Percentiles rank a stretch among this genome's conserved stretches.
These are phyloP conservation scores for Vidua macroura DNA, from an alignment of 2,113 vertebrate species.

Conservation along the genomic window DNA sequence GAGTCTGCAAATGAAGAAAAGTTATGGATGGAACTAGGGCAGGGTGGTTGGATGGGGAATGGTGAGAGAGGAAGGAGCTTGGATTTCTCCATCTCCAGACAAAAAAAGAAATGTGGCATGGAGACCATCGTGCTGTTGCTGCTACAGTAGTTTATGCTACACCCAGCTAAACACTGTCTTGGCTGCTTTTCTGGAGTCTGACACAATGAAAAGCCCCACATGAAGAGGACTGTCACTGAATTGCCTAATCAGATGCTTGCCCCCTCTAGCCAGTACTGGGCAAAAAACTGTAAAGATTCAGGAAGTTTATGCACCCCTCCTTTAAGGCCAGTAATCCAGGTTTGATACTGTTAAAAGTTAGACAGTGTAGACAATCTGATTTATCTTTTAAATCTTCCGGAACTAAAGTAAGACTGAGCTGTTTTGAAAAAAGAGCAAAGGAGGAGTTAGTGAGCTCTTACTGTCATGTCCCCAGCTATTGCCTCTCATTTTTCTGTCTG, in stretches of 20 bases:
- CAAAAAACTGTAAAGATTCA: not conserved
- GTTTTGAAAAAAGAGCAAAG: not conserved
- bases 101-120: not conserved
- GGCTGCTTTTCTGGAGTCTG: not conserved
- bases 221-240: not conserved
- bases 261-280: not conserved
- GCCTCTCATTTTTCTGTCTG: not conserved
- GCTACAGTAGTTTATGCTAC: not conserved
- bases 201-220: not conserved
- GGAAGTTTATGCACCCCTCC: not conserved
- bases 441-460: not conserved
- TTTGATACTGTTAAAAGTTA: not conserved
- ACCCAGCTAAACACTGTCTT: not conserved
- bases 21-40: not conserved
- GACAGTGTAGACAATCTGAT: not conserved
- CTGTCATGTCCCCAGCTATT: not conserved
- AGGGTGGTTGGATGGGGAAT: rapidly evolving
- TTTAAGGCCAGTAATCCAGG: not conserved
- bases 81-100: not conserved
- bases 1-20: not conserved
- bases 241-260: not conserved
- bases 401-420: not conserved
- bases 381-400: not conserved
- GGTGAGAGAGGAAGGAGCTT: not conserved
- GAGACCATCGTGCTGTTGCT: not conserved